These are phyloP conservation scores for Genyomyrus donnyi DNA, from an alignment of 2,113 vertebrate species.

Conservation along the genomic window DNA sequence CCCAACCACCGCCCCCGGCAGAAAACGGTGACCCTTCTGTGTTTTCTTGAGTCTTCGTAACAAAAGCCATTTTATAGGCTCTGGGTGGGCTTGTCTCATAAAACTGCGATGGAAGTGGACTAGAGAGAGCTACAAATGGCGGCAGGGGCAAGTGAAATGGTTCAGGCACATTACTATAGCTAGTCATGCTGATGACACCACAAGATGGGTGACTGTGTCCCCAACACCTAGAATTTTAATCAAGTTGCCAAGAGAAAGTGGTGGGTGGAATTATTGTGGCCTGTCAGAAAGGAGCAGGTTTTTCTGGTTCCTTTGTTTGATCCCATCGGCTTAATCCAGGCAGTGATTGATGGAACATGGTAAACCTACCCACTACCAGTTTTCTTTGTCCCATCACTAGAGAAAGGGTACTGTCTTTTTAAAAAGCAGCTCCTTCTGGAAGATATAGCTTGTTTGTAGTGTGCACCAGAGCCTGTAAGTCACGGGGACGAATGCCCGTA, in stretches of 20 bases:
- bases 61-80: not conserved
- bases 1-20: not conserved
- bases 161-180: not conserved
- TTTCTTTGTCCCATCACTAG: not conserved
- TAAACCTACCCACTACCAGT: not conserved
- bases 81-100: not conserved
- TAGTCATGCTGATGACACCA: not conserved
- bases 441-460: not conserved
- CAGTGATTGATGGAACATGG: not conserved
- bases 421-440: not conserved
- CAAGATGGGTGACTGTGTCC: not conserved
- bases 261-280: not conserved
- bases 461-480: slow-evolving; percentile 8
- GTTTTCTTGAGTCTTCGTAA: not conserved
- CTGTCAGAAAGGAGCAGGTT: not conserved
- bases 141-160: not conserved
- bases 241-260: no score
- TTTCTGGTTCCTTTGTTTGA: not conserved
- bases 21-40: not conserved
- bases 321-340: not conserved
- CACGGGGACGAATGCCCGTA: not conserved
- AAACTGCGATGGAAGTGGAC: not conserved
- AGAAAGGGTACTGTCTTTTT: not conserved
- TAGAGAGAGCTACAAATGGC: not conserved
- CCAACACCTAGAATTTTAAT: not conserved